Evolutionary conservation across 2,888 invertebrate species (phyloP), one percentile per base, ranked within the genome.

Genomic region (Ophonus ardosiacus): DNA sequence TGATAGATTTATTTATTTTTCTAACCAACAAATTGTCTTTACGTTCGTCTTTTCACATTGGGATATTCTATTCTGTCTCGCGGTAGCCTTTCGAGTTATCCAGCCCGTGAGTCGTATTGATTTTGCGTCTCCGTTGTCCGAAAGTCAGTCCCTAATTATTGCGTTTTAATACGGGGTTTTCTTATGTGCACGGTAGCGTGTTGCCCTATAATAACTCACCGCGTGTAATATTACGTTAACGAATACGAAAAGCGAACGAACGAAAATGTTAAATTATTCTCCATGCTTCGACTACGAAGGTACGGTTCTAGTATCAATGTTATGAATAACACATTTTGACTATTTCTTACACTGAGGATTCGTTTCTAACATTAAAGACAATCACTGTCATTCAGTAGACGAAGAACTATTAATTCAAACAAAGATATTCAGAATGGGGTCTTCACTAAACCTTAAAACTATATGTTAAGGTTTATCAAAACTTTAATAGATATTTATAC

Each of bases 91-190:
- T 18, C 18, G 5, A 63, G 31, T 31, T 38, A 1, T 31, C n/a
- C 38, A 1, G 21, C 31, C 43, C 5, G 7, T 6, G 38, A 6
- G 31, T 1, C 18, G 71, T 84, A 84, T 84, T 84, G 84, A 84
- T 84, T 84, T 84, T 78, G 38, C 76, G 84, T 71, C 81, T 31
- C n/a, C n/a, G 76, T 56, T 59, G 61, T 38, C 63, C 84, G 56
- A 84, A 84, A 84, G 71, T 82, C 61, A 40, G 83, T 40, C 43
- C 78, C 84, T 84, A 84, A 84, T 84, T 84, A 84, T 78, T 84
- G 84, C 65, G 59, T 83, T 83, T 83, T 83, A 83, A 83, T 83
- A 76, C 59, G 15, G 63, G 78, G 84, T 78, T 78, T 84, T 76
- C 76, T 84, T 84, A 84, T 63, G 21, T 82, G 61, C 59, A 31